Percentiles rank a stretch among this genome's conserved stretches.
phyloP scores from a whole-genome alignment of 2,113 vertebrate genomes.

The Romanogobio albipinnatus region DNA sequence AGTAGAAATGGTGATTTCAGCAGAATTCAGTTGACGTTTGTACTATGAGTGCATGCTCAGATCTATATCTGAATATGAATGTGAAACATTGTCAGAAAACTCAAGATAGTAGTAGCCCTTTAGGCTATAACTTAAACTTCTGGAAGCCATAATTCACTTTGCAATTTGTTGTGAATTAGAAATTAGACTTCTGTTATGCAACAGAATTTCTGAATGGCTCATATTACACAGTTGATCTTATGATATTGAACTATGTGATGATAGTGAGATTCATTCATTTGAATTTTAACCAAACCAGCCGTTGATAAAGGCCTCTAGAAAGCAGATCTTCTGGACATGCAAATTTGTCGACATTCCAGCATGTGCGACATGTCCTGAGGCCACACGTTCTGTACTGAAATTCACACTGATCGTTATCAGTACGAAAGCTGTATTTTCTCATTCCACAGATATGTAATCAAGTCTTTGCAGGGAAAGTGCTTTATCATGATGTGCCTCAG shows the following conservation, averaged over 20 bases:
- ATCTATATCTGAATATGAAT: neutral
- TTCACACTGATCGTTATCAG: too few species aligned
- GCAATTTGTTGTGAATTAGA: neutral
- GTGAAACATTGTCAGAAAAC: neutral
- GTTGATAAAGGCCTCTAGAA: neutral
- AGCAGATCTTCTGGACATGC: neutral
- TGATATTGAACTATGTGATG: neutral
- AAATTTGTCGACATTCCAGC: neutral
- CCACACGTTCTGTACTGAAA: neutral
- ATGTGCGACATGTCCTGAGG: neutral
- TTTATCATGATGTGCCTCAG: neutral
- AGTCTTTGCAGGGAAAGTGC: neutral
- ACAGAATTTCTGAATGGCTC: neutral
- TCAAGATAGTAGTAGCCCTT: neutral
- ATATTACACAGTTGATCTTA: neutral
- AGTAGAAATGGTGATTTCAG: neutral
- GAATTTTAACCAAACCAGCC: neutral
- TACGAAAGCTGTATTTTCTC: constrained; percentile 1
- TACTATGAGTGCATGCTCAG: neutral
- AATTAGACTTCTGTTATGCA: neutral
- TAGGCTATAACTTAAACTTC: neutral
- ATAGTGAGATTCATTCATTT: neutral
- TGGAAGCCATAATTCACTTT: neutral
- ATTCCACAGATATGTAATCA: neutral
- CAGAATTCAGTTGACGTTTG: neutral